phyloP scores from a whole-genome alignment of 2,888 invertebrate genomes.

The Metellina segmentata region DNA sequence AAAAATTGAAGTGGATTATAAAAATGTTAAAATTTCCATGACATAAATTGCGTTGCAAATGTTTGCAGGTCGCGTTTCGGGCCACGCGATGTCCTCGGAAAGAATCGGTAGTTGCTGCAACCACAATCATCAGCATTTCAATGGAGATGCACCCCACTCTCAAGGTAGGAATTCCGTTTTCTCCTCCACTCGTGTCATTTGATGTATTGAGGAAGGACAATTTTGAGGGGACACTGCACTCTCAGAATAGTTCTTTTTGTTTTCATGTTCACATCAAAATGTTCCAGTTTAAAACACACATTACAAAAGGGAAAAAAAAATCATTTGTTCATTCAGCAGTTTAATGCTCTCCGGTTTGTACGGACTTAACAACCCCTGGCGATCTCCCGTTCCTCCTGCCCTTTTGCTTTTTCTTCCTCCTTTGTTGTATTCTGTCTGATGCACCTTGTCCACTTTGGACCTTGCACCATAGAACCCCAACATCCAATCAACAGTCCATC shows the following conservation, averaged over 20 bases:
- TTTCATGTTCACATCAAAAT: neutral
- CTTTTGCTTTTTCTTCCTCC: too few relatives aligned
- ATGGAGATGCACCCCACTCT: slow-evolving; percentile 61
- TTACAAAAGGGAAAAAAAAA: too few relatives aligned
- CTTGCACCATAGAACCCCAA: too few relatives aligned
- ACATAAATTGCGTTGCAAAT: neutral
- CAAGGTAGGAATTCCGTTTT: slow-evolving; percentile 22
- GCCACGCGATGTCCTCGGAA: slow-evolving; percentile 55
- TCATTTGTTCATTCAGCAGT: too few relatives aligned
- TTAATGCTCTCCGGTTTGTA: too few relatives aligned
- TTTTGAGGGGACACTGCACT: neutral
- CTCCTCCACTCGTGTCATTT: neutral
- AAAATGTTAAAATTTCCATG: neutral
- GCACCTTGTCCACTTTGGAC: too few relatives aligned
- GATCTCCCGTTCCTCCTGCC: too few relatives aligned
- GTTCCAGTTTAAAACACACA: too few relatives aligned
- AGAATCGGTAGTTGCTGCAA: slow-evolving; percentile 67
- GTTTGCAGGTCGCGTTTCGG: slow-evolving; percentile 55
- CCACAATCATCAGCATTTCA: slow-evolving; percentile 73
- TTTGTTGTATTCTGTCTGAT: too few relatives aligned
- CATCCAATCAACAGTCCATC: too few relatives aligned
- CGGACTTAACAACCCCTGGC: too few relatives aligned
- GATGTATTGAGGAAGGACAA: neutral
- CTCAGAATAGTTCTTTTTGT: too few relatives aligned
- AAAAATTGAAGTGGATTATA: neutral